Evolutionary conservation across 2,113 vertebrate genomes (phyloP).

Genomic region (Ellobius talpinus): DNA sequence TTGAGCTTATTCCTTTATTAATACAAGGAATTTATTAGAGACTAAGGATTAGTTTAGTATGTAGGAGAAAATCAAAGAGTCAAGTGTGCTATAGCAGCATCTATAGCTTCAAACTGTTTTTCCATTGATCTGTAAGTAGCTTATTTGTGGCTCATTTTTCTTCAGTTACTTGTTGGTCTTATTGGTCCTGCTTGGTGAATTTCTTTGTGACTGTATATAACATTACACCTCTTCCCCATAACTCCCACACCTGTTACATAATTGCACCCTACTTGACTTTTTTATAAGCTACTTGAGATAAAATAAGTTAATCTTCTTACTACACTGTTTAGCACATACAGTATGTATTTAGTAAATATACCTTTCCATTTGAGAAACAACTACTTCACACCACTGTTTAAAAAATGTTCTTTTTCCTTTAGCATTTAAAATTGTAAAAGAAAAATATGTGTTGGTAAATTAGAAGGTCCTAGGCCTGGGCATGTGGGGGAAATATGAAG

Average conservation of each 20-base stretch:
- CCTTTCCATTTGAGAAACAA: slow-evolving; percentile 43
- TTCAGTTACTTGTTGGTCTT: slow-evolving; percentile 58
- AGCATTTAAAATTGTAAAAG: slow-evolving; percentile 31
- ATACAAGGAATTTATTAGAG: not conserved
- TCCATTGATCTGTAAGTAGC: not conserved
- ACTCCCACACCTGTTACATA: not conserved
- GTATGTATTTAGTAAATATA: slow-evolving; percentile 25
- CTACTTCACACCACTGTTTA: slow-evolving; percentile 12
- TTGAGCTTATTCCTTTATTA: slow-evolving; percentile 46
- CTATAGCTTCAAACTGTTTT: not conserved
- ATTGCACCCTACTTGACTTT: slow-evolving; percentile 21
- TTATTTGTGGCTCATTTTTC: slow-evolving; percentile 50
- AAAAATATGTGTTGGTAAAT: not conserved
- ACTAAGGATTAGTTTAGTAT: slow-evolving; percentile 46
- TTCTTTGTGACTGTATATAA: slow-evolving; percentile 62
- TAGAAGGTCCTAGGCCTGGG: slow-evolving; percentile 17
- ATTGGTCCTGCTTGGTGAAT: slow-evolving; percentile 48
- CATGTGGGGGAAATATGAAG: slow-evolving; percentile 28
- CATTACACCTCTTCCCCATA: not conserved
- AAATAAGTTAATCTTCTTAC: slow-evolving; percentile 43
- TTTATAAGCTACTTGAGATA: slow-evolving; percentile 46
- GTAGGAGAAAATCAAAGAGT: slow-evolving; percentile 46
- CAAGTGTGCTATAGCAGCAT: not conserved
- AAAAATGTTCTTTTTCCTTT: slow-evolving; percentile 32
- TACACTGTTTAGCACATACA: not conserved